Conservation (phyloP, 2,888 invertebrate genomes). For the Drosophila koepferae region DNA sequence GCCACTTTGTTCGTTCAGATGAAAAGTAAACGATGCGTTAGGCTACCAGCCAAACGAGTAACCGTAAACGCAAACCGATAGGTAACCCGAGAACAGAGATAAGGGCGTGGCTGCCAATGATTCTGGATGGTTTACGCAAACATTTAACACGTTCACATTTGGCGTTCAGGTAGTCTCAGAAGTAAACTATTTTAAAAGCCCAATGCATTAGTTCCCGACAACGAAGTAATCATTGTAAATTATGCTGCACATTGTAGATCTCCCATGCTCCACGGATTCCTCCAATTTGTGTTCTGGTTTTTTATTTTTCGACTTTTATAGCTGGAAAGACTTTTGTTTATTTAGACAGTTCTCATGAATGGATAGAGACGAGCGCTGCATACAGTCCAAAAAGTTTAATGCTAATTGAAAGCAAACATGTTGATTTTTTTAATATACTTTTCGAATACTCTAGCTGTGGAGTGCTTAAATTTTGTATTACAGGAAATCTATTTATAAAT, state of each 20-base stretch:
- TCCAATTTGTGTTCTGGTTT: conserved; percentile 1
- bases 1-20: conserved; percentile 37
- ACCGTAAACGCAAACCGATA: conserved; percentile 29
- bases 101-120: conserved; percentile 55
- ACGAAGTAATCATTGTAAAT: conserved; percentile 41
- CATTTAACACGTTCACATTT: conserved; percentile 75
- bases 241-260: conserved; percentile 1
- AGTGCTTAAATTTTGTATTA: not conserved
- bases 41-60: conserved; percentile 60
- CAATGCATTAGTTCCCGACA: conserved; percentile 70
- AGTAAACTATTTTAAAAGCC: conserved; percentile 45
- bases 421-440: conserved; percentile 32
- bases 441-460: conserved; percentile 18
- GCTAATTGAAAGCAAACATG: conserved; percentile 79
- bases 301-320: conserved; percentile 62
- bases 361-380: conserved; percentile 34
- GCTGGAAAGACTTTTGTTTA: conserved; percentile 60
- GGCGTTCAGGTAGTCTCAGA: conserved; percentile 54
- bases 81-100: conserved; percentile 33
- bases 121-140: conserved; percentile 71
- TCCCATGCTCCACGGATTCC: not conserved
- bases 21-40: conserved; percentile 69
- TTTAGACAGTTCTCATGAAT: conserved; percentile 72
- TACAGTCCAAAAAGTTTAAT: conserved; percentile 58
- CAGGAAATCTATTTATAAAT: not conserved